Evolutionary conservation across 2,888 invertebrate species (phyloP).

Genomic region (Ypsolopha scabrella): DNA sequence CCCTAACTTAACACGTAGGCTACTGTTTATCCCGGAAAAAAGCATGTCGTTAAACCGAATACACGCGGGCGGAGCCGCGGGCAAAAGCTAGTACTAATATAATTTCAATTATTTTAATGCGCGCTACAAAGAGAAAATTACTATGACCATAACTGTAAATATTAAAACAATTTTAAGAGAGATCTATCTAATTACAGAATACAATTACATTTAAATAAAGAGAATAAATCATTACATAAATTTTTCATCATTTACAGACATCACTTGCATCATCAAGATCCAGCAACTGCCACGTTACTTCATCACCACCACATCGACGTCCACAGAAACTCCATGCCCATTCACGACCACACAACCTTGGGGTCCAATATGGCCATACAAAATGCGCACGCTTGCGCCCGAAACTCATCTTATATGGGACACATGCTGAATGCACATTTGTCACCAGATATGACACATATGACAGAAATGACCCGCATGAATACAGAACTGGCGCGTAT

Average conservation of each 20-base stretch:
- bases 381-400: slow-evolving; percentile 29
- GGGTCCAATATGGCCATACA: slow-evolving; percentile 16
- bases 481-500: slow-evolving; percentile 23
- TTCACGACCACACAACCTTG: slow-evolving; percentile 28
- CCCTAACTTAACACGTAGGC: too few relatives aligned
- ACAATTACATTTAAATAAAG: too few relatives aligned
- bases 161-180: too few relatives aligned
- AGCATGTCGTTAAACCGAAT: too few relatives aligned
- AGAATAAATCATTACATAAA: too few relatives aligned
- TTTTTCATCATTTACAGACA: slow-evolving; percentile 16
- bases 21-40: too few relatives aligned
- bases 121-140: too few relatives aligned
- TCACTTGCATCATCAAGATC: slow-evolving; percentile 53
- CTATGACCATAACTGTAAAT: too few relatives aligned
- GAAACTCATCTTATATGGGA: slow-evolving; percentile 38
- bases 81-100: too few relatives aligned
- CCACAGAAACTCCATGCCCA: slow-evolving; percentile 30
- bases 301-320: slow-evolving; percentile 55
- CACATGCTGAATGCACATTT: slow-evolving; percentile 19
- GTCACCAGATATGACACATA: slow-evolving; percentile 14
- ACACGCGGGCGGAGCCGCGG: too few relatives aligned
- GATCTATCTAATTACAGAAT: too few relatives aligned
- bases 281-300: slow-evolving; percentile 54
- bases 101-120: too few relatives aligned
- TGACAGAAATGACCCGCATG: slow-evolving; percentile 21